Base-by-base conservation (phyloP, 2,888 invertebrate species). In the Amblyteles armatorius region DNA sequence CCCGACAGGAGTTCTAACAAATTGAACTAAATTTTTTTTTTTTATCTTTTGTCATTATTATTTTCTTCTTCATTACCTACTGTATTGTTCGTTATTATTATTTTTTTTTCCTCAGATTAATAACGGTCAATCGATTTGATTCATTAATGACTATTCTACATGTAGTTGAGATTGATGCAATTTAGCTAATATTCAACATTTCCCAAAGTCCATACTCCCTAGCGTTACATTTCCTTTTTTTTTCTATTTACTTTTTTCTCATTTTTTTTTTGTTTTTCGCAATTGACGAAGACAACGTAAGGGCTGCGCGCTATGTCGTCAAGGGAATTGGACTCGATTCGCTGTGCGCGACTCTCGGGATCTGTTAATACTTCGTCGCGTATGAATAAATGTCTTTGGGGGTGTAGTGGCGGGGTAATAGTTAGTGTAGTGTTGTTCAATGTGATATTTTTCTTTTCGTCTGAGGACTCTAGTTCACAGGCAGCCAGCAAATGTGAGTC, bases 1-100 rank as follows among this genome's bases (percentile, higher is more conserved):
- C 88, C 91, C 90, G 91, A 92, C 90, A 91, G 92, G 91, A 92
- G 87, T 87, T 86, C 90, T 89, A 90, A 88, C 91, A 91, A 92
- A 91, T 91, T 93, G 90, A 87, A 90, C 92, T 93, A 92, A 91
- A 90, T 92, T 91, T 83, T 88, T 85, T 82, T 71, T 57, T 84
- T 82, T 71, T 57, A 11, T 40, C 11, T 60, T 60, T 22, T 74
- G 48, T 19, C 33, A 60, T 67, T 71, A 29, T 77, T 29, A 29
- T 52, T 40, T 65, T 76, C 50, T 57, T 26, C 52, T 77, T 79
- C 52, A 77, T 76, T 80, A 90, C 87, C 92, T 93, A 92, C 90
- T 90, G 89, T 88, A 89, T 89, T 88, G 90, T 89, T 88, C 81
- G 88, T 91, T 89, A 86, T 86, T 86, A 81, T 71, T 76, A 40